These are phyloP conservation scores for Yponomeuta cagnagella DNA, from an alignment of 2,888 invertebrate genomes.

Conservation along the genomic window DNA sequence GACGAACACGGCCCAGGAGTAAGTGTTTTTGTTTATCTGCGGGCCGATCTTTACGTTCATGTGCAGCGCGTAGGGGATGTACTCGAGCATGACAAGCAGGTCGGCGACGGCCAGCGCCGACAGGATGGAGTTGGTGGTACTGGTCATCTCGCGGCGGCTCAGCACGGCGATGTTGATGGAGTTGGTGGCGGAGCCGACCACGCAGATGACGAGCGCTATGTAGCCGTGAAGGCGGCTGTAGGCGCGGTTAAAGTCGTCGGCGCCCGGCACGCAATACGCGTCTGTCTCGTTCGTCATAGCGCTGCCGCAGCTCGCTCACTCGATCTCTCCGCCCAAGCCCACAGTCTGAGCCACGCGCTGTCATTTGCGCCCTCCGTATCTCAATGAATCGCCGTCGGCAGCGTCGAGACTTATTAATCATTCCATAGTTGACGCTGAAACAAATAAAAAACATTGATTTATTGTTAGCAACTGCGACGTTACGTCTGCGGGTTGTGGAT, in stretches of 20 bases:
- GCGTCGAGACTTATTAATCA: background rate
- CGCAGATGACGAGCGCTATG: conserved; percentile 89
- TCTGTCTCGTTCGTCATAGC: conserved; percentile 59
- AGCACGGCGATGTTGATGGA: conserved; percentile 94
- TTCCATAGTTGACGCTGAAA: conserved; percentile 10
- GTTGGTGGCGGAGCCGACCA: conserved; percentile 93
- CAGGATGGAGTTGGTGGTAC: conserved; percentile 93
- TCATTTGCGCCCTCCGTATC: background rate
- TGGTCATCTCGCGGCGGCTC: conserved; percentile 91
- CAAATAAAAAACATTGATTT: conserved; percentile 7
- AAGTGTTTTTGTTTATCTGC: conserved; percentile 72
- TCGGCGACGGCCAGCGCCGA: conserved; percentile 94
- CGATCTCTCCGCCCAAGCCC: conserved; percentile 20
- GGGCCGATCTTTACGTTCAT: conserved; percentile 81
- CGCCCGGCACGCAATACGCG: conserved; percentile 73
- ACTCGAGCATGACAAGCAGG: conserved; percentile 95
- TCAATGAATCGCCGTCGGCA: background rate
- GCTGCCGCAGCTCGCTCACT: conserved; percentile 3
- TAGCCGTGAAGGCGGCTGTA: conserved; percentile 89
- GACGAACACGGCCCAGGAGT: conserved; percentile 89
- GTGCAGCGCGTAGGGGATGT: conserved; percentile 92
- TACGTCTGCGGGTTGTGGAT: background rate
- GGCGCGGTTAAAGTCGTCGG: conserved; percentile 77
- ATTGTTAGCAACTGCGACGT: background rate
- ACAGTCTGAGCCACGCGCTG: conserved; percentile 21